Evolutionary conservation across 2,797 vertebrate genomes (phyloP).

Genomic region (Hippocampus kuda): DNA sequence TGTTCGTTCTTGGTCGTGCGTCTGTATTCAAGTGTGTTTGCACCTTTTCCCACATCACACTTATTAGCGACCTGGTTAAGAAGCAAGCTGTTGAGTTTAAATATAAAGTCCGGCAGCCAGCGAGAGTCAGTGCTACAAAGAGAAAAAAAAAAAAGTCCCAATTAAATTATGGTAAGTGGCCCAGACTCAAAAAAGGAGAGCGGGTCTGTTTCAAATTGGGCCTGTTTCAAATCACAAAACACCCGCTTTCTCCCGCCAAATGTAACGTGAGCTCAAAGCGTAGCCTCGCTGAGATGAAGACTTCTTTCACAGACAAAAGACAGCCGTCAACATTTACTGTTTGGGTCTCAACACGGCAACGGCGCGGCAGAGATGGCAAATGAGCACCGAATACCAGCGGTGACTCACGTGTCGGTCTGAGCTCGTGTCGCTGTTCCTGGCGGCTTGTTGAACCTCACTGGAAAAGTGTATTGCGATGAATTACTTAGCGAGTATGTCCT

Average conservation of each 20-base stretch:
- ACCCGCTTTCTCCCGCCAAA: slow-evolving; percentile 37
- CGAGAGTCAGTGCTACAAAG: slow-evolving; percentile 4
- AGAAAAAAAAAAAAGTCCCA: slow-evolving; percentile 43
- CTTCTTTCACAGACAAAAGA: slow-evolving; percentile 38
- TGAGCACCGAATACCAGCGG: slow-evolving; percentile 40
- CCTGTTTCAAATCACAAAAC: slow-evolving; percentile 52
- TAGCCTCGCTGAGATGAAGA: slow-evolving; percentile 37
- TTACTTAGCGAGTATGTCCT: neutral
- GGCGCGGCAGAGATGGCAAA: slow-evolving; percentile 32
- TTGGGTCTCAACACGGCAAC: slow-evolving; percentile 34
- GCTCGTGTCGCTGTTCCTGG: slow-evolving; percentile 7
- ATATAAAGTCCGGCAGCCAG: slow-evolving; percentile 15
- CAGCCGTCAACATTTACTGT: slow-evolving; percentile 38
- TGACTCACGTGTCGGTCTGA: slow-evolving; percentile 38
- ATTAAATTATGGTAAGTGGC: slow-evolving; percentile 64
- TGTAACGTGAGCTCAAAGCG: slow-evolving; percentile 44
- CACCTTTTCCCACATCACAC: slow-evolving; percentile 22
- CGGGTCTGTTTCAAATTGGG: slow-evolving; percentile 53
- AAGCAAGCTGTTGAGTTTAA: slow-evolving; percentile 9
- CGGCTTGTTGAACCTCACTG: neutral
- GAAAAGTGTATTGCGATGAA: neutral
- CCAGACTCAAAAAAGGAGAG: slow-evolving; percentile 45
- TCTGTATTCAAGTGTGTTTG: slow-evolving; percentile 7
- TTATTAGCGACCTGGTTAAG: slow-evolving; percentile 29
- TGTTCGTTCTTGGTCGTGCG: slow-evolving; percentile 31